phyloP scores from a whole-genome alignment of 2,797 vertebrate genomes.

The Anguilla megastoma region DNA sequence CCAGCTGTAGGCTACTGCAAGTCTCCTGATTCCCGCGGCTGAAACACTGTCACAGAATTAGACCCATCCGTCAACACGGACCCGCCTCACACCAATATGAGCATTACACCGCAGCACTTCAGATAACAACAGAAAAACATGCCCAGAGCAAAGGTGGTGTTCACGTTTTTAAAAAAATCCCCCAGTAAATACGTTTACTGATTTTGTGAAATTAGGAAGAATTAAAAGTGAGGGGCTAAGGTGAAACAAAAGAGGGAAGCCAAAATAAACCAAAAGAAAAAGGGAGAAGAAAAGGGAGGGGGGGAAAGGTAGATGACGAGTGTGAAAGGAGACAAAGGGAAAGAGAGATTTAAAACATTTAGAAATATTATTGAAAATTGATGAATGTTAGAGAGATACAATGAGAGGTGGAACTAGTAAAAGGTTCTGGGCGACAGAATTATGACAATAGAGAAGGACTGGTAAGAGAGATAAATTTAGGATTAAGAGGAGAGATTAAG shows the following conservation, averaged over 20 bases:
- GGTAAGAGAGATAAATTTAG: conserved; percentile 66
- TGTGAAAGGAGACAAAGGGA: conserved; percentile 47
- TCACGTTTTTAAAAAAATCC: neutral
- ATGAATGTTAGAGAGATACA: conserved; percentile 1
- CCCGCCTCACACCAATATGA: conserved; percentile 60
- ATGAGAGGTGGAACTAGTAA: conserved; percentile 44
- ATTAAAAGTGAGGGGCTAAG: neutral
- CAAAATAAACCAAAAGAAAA: conserved; percentile 8
- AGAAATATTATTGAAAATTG: conserved; percentile 28
- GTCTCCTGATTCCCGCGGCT: conserved; percentile 57
- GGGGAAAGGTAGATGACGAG: conserved; percentile 38
- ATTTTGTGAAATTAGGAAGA: neutral
- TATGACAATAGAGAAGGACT: conserved; percentile 57
- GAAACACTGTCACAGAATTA: conserved; percentile 67
- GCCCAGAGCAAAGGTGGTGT: neutral
- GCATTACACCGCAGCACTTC: conserved; percentile 37
- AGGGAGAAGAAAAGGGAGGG: conserved; percentile 22
- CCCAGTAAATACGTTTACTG: neutral
- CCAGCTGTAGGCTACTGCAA: conserved; percentile 25
- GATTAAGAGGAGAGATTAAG: conserved; percentile 65
- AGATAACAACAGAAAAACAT: neutral
- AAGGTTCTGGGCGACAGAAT: conserved; percentile 55
- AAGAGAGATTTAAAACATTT: conserved; percentile 30
- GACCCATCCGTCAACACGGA: conserved; percentile 71
- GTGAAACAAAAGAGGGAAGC: neutral